phyloP scores from a whole-genome alignment of 37 sponge, comb jelly and placozoan species.

The Geodia barretti region DNA sequence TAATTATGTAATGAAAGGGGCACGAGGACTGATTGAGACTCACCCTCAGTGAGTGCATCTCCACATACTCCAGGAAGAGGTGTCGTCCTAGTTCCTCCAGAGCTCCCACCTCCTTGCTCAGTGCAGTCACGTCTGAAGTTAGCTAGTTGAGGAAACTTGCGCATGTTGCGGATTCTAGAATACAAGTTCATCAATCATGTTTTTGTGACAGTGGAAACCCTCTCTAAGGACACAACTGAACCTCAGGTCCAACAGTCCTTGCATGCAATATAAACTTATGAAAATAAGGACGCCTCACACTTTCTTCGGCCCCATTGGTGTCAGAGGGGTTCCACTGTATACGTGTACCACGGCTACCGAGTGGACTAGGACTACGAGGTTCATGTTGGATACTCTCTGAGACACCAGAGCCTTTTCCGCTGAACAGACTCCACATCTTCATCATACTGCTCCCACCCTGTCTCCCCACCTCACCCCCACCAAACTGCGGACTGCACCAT shows the following conservation, averaged over 20 bases:
- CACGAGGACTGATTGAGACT: not conserved
- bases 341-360: no score
- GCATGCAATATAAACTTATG: no score
- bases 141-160: not conserved
- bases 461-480: not conserved
- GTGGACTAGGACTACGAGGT: no score
- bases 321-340: no score
- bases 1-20: not conserved
- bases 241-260: no score
- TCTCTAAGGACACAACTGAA: no score
- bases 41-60: slow-evolving; percentile 82
- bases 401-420: slow-evolving; percentile 57
- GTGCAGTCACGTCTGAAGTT: slow-evolving; percentile 53
- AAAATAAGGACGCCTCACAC: no score
- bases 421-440: slow-evolving; percentile 84
- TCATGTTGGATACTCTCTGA: slow-evolving; percentile 52
- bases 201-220: no score
- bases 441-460: slow-evolving; percentile 60
- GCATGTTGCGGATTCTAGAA: no score
- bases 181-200: not conserved
- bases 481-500: not conserved
- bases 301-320: no score
- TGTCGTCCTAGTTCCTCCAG: slow-evolving; percentile 92
- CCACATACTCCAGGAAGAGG: slow-evolving; percentile 94
- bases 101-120: slow-evolving; percentile 80